Conservation (phyloP, 2,113 vertebrate genomes). For the Cisticola juncidis region DNA sequence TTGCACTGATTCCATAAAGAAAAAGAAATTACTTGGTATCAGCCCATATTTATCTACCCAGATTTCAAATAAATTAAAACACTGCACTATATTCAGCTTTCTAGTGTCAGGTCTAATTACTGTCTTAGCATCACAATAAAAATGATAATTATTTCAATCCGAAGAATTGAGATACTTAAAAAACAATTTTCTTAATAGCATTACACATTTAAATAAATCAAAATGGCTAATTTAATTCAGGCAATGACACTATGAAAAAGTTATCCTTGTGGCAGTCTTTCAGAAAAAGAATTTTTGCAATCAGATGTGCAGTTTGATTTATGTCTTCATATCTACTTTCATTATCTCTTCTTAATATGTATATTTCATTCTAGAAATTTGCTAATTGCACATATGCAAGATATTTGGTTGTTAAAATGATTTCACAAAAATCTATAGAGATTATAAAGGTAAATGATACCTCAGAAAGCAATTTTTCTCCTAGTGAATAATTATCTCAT, state of each 20-base stretch:
- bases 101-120: constrained; percentile 29
- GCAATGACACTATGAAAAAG: background rate
- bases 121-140: constrained; percentile 43
- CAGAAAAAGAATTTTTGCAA: background rate
- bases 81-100: background rate
- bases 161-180: constrained; percentile 34
- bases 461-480: background rate
- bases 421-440: background rate
- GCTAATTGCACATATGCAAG: background rate
- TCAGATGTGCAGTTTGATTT: background rate
- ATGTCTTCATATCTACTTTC: constrained; percentile 13
- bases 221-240: constrained; percentile 36
- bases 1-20: background rate
- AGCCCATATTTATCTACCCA: background rate
- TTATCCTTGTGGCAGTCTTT: constrained; percentile 16
- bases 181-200: constrained; percentile 59
- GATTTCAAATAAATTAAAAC: constrained; percentile 20
- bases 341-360: background rate
- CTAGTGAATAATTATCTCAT: background rate
- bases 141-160: constrained; percentile 45
- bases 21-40: background rate
- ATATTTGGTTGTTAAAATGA: background rate
- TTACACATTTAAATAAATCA: constrained; percentile 54
- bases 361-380: background rate
- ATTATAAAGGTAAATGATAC: background rate